Evolutionary conservation across 2,113 vertebrate species (phyloP), one percentile per base, ranked within the genome.

Genomic region (Lynx canadensis): DNA sequence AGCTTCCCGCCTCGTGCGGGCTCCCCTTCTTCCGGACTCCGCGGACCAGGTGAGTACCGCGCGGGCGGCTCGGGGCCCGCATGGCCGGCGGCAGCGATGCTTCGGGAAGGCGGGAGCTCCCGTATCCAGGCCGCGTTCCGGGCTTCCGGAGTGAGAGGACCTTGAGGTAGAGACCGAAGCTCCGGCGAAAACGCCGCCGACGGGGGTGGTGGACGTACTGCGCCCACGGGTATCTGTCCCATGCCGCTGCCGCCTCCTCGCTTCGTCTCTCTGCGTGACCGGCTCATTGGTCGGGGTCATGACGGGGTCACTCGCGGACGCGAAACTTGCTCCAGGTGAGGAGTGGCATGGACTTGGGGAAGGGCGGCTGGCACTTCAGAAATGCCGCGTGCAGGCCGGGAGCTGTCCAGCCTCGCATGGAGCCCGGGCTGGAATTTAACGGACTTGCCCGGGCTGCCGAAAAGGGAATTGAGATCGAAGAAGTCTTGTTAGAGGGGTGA

Each of bases 71-170:
- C 29, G 21, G 55, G 50, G 29, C n/a, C 7, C 15, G 48, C 36
- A 71, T 13, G 10, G 81, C 68, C 8, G 31, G 60, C 4, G 7
- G 80, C 92, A 94, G 80, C 52, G 57, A 63, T 65, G 94, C 76
- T 68, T 27, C 65, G n/a, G 19, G 0, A 55, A 94, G 41, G 10
- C 4, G 3, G 16, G 16, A 68, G 91, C 85, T 83, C 10, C 84
- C 95, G 98, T 96, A 96, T 97, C 85, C 97, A 98, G 98, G 98
- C 98, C 97, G 98, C 98, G 98, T 98, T 98, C 99, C 98, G 98
- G 98, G 99, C 98, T 98, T 99, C 98, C 98, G 85, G 98, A 99
- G 98, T 98, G 98, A 98, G 98, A 99, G 99, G 98, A 99, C 99
- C 98, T 98, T 95, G 90, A 98, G 98, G 98, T 98, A 98, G 98